Percentiles rank a stretch among this genome's conserved stretches.
Evolutionary conservation across 2,888 invertebrate species (phyloP).

Genomic region (Chymomyza procnemis): DNA sequence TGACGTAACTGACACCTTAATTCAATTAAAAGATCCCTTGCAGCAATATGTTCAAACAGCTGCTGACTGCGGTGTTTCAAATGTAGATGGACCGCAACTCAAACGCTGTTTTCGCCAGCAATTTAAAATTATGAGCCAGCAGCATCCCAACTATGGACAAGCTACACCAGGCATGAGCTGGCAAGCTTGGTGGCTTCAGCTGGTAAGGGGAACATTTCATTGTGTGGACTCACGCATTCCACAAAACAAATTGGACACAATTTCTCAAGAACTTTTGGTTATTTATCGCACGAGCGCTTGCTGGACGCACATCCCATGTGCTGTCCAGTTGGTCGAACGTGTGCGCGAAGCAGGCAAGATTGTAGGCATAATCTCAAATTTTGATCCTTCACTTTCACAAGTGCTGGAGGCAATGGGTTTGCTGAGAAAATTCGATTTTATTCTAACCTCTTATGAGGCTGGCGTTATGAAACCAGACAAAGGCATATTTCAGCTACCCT

Average conservation of each 20-base stretch:
- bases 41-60: slow-evolving; percentile 86
- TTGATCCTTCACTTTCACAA: slow-evolving; percentile 87
- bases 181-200: slow-evolving; percentile 88
- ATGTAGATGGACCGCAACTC: slow-evolving; percentile 59
- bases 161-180: slow-evolving; percentile 82
- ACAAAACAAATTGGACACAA: slow-evolving; percentile 50
- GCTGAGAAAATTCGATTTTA: slow-evolving; percentile 85
- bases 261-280: slow-evolving; percentile 82
- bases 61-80: slow-evolving; percentile 81
- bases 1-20: slow-evolving; percentile 92
- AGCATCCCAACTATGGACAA: slow-evolving; percentile 90
- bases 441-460: slow-evolving; percentile 87
- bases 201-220: slow-evolving; percentile 70
- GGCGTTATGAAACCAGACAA: slow-evolving; percentile 79
- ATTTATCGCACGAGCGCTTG: slow-evolving; percentile 85
- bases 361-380: slow-evolving; percentile 92
- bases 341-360: slow-evolving; percentile 76
- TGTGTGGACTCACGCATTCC: slow-evolving; percentile 57
- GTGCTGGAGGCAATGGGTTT: slow-evolving; percentile 84
- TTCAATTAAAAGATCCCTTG: slow-evolving; percentile 84
- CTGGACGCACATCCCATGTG: slow-evolving; percentile 85
- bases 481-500: slow-evolving; percentile 78
- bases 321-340: slow-evolving; percentile 80
- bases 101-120: slow-evolving; percentile 82
- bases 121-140: slow-evolving; percentile 82